Evolutionary conservation across 2,113 vertebrate genomes (phyloP), one percentile per base, ranked within the genome.

Genomic region (Psittacara wagleri): DNA sequence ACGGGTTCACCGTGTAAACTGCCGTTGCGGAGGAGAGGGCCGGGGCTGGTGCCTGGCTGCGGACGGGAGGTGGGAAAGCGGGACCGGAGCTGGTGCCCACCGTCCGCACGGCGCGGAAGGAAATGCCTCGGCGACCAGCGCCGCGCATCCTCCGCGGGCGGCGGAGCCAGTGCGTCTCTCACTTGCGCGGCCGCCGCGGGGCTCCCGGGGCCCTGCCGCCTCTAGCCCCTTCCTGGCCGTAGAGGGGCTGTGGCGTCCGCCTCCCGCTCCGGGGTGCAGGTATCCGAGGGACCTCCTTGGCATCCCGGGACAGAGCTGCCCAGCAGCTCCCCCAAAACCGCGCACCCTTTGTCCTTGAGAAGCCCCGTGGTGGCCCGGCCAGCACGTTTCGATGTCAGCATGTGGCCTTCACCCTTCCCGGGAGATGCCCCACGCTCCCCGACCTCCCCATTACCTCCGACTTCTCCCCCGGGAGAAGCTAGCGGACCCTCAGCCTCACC

Each of bases 361-460:
- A 54, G 43, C n/a, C 23, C 69, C 23, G 10, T 1, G 66, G 55
- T 28, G 69, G 27, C 59, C 29, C 5, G 11, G 54, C 27, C 69
- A 44, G 4, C 8, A 4, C 20, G 2, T 22, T 19, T 55, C 19
- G 4, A 0, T 33, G 66, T 43, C 59, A 4, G 24, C 12, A 3
- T 67, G 49, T 68, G 49, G 16, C n/a, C 33, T 35, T 18, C 41
- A 0, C 37, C 4, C 43, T 37, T 46, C n/a, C 33, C 16, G 5
- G 41, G 70, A 37, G 62, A 16, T 29, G 54, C 29, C 41, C 18
- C 29, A 35, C 44, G 31, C 57, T 55, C 39, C 28, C 20, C 33
- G 39, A 44, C 28, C 57, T 55, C 43, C 24, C 11, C 13, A 0
- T 48, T 63, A 33, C 28, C 11, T 39, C 61, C 3, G 5, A 3